Base-by-base conservation (phyloP, 2,797 vertebrate genomes). In the Propithecus deckenii region DNA sequence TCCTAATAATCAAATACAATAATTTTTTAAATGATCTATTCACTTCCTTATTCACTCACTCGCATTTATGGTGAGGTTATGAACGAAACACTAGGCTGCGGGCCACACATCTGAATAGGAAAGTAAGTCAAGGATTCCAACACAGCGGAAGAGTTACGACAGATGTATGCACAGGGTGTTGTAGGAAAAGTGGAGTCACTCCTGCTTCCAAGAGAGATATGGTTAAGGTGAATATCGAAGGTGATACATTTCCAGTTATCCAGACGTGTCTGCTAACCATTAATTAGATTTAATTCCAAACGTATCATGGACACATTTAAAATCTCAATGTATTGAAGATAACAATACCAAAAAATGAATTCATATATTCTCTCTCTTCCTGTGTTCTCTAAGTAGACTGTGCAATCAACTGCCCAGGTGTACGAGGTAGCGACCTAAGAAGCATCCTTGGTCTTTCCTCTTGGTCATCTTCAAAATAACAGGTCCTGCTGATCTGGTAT, bases 281-380 rank as follows among this genome's bases (percentile, higher is more conserved):
- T 74, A 91, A 75, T 48, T 59, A 86, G 28, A 71, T 38, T 76
- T 89, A 91, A 88, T 50, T 83, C 23, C n/a, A 79, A 79, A 86
- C 65, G 48, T 22, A 28, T 69, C 76, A 87, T 0, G 81, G 50
- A 63, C 1, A 88, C 17, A 43, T 67, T 91, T 74, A 76, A 95
- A 72, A 88, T 86, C 4, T 55, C 38, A 83, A 14, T 22, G 50
- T 69, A 46, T 7, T 89, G 23, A 75, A 48, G 75, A 84, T 38
- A 94, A 18, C 14, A 86, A 86, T 38, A 75, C 41, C 50, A 89
- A 84, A 96, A 96, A 80, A 52, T 28, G 46, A 83, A 65, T 38
- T 76, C 50, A 32, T n/a, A 14, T 52, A 78, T 41, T 46, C 10
- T 80, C 9, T 94, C 22, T 87, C 72, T 86, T 78, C 32, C 38